phyloP scores from a whole-genome alignment of 2,113 vertebrate species.

The Excalfactoria chinensis region DNA sequence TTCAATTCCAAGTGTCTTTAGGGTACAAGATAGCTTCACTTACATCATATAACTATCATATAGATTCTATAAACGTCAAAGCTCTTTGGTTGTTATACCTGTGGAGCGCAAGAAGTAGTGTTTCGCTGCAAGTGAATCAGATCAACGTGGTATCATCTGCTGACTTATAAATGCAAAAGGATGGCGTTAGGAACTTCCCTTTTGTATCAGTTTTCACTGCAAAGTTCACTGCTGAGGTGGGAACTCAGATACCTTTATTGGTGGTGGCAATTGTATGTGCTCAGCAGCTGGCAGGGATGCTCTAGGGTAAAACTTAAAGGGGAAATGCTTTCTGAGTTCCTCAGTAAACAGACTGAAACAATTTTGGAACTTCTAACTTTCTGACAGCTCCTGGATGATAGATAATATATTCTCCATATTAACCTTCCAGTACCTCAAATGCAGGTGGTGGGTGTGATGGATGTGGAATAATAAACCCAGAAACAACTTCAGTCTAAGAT shows the following conservation, averaged over 20 bases:
- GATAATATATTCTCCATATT: not conserved
- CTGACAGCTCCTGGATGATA: not conserved
- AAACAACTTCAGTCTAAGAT: not conserved
- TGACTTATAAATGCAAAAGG: not conserved
- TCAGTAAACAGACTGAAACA: not conserved
- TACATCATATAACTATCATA: not conserved
- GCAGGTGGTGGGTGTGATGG: not conserved
- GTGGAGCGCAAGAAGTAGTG: not conserved
- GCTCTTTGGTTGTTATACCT: not conserved
- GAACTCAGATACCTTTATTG: not conserved
- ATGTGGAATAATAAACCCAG: not conserved
- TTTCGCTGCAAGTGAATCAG: constrained; percentile 12
- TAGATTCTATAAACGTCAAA: not conserved
- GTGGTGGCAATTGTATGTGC: rapidly evolving
- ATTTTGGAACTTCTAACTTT: not conserved
- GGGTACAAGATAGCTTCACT: not conserved
- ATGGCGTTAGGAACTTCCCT: not conserved
- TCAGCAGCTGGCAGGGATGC: not conserved
- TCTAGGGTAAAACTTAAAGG: not conserved
- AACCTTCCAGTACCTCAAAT: not conserved
- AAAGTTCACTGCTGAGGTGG: not conserved
- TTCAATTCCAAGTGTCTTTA: not conserved
- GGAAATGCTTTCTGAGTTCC: not conserved
- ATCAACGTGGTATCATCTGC: not conserved
- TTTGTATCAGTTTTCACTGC: not conserved